Base-by-base conservation (phyloP, 2,888 invertebrate species). In the Shargacucullia verbasci region DNA sequence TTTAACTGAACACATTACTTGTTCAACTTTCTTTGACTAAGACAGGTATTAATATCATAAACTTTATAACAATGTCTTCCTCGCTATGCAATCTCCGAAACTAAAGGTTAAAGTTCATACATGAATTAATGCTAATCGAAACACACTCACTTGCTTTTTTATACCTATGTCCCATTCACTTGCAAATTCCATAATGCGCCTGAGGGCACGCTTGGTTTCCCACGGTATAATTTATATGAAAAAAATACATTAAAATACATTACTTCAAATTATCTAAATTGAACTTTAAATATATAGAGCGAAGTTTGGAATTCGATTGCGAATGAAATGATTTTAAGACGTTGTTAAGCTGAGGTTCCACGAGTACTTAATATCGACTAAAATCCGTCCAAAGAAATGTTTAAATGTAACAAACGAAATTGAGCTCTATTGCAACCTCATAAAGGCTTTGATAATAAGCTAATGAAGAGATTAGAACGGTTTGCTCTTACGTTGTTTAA, bases 121-220 rank as follows among this genome's bases (percentile, higher is more conserved):
- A 65, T 58, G 62, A 73, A 68, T 74, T 68, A 77, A 77, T 62
- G 65, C 80, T 84, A 86, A 86, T 85, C 86, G 83, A 82, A 77
- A 81, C 73, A 70, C 68, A 80, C 76, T 85, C 80, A 81, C 81
- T 84, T 81, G 57, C 27, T 70, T 73, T n/a, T 70, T 74, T 75
- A 50, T 60, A 61, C 13, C 58, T 79, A 76, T 81, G 83, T 82
- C 86, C 81, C 83, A 86, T 86, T 86, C 84, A 84, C 87, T 86
- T 81, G 85, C 86, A 70, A 83, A 85, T 84, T 84, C 86, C 87
- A 86, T 83, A 85, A 95, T 94, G 95, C 92, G 95, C 95, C 95
- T 91, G 94, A 92, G 95, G 95, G 93, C 94, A 95, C 90, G 91
- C 94, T 92, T 89, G 88, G 92, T 92, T 95, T 95, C 95, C 94